Conservation (phyloP, 2,888 invertebrate genomes). For the Pristionchus exspectatus region DNA sequence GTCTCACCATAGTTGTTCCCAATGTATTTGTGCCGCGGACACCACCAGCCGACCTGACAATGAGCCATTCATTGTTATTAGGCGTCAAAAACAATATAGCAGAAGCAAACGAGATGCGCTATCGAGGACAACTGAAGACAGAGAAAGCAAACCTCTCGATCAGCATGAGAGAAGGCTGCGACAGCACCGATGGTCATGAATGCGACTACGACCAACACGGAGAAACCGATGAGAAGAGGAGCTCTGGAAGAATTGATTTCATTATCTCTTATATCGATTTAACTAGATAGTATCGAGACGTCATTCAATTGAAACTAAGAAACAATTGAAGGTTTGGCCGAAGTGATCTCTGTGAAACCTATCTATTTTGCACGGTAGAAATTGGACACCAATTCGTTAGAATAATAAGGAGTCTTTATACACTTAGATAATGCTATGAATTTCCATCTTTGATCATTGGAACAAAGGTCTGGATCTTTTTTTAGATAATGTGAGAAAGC, state of each 20-base stretch:
- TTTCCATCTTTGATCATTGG: not conserved
- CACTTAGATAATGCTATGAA: not conserved
- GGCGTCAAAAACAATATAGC: too few relatives aligned
- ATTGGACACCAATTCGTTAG: not conserved
- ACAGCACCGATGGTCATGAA: conserved; percentile 12
- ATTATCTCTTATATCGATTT: not conserved
- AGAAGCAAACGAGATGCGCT: too few relatives aligned
- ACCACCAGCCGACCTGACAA: conserved; percentile 49
- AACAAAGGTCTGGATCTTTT: not conserved
- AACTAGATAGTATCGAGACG: not conserved
- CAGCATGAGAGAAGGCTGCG: not conserved
- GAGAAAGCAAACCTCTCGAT: conserved; percentile 37
- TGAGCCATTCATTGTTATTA: too few relatives aligned
- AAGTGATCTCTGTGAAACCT: not conserved
- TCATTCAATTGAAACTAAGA: not conserved
- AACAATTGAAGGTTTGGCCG: not conserved
- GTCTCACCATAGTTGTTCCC: conserved; percentile 5
- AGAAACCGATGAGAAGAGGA: conserved; percentile 35
- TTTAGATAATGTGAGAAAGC: not conserved
- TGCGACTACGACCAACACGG: not conserved
- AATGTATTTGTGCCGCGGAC: conserved; percentile 43
- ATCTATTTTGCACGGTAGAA: not conserved
- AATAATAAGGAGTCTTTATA: not conserved
- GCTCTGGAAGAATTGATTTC: not conserved
- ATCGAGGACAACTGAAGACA: too few relatives aligned